Percentiles rank a stretch among this genome's conserved stretches.
These are phyloP conservation scores for Tachyglossus aculeatus DNA, from an alignment of 2,797 vertebrate species.

Conservation along the genomic window DNA sequence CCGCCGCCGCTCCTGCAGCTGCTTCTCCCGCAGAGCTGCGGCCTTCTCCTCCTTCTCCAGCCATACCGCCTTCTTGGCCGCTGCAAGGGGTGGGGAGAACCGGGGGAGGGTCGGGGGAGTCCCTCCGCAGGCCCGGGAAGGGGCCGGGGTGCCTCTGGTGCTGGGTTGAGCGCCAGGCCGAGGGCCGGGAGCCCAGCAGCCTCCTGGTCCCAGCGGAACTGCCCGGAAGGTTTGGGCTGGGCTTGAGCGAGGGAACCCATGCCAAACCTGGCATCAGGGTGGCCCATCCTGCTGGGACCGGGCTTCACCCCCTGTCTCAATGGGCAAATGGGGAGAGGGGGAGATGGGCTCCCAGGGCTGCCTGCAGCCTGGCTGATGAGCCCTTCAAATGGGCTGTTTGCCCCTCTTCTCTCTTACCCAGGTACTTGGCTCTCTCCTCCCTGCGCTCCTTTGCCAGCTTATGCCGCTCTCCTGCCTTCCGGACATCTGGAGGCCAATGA, in stretches of 20 bases:
- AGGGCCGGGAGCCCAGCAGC: too few species aligned
- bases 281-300: not conserved
- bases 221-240: too few species aligned
- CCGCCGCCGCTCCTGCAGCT: slow-evolving; percentile 89
- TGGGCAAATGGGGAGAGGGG: too few species aligned
- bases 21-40: slow-evolving; percentile 87
- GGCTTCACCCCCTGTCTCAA: accelerated
- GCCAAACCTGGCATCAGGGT: not conserved
- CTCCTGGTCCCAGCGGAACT: too few species aligned
- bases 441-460: slow-evolving; percentile 91
- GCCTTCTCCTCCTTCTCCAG: slow-evolving; percentile 96
- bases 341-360: accelerated
- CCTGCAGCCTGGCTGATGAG: not conserved
- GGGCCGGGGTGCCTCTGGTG: not conserved
- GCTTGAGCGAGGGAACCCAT: too few species aligned
- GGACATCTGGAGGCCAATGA: slow-evolving; percentile 75
- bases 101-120: not conserved
- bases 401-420: slow-evolving; percentile 79
- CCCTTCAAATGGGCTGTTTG: too few species aligned
- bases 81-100: slow-evolving; percentile 61
- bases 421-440: slow-evolving; percentile 92
- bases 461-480: slow-evolving; percentile 91
- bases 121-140: not conserved
- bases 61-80: slow-evolving; percentile 92
- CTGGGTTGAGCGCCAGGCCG: too few species aligned